Conservation (phyloP, 1,140 invertebrate genomes). For the Ptiloglossa arizonensis region DNA sequence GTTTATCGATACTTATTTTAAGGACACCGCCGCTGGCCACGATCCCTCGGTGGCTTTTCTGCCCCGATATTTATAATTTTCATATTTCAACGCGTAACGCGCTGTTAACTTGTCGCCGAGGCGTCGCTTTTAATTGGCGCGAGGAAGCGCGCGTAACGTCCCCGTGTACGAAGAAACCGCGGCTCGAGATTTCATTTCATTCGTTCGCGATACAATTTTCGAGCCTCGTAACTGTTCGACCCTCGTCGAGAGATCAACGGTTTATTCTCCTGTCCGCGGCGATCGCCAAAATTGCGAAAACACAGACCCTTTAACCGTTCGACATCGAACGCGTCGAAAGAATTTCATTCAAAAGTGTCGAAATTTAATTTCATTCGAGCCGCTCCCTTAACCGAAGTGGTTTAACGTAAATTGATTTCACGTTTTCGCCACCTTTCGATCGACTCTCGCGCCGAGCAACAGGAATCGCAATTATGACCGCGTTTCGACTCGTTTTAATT, state of each 20-base stretch:
- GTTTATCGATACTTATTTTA: conserved; percentile 68
- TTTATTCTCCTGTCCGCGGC: not conserved
- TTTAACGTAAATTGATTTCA: too few species aligned
- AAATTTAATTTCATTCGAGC: too few species aligned
- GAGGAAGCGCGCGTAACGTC: conserved; percentile 12
- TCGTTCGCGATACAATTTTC: not conserved
- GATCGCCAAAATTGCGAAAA: not conserved
- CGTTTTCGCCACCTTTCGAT: too few species aligned
- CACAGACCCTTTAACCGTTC: not conserved
- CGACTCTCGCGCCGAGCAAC: too few species aligned
- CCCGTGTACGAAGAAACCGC: not conserved
- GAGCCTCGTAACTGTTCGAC: too few species aligned
- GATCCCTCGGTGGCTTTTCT: conserved; percentile 3
- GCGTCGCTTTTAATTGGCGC: conserved; percentile 18
- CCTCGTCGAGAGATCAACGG: too few species aligned
- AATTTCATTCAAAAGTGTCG: too few species aligned
- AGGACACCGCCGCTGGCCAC: conserved; percentile 51
- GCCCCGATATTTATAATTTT: conserved; percentile 49
- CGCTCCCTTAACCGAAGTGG: too few species aligned
- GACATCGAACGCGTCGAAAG: too few species aligned
- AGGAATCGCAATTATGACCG: too few species aligned
- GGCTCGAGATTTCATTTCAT: not conserved
- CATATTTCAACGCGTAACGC: conserved; percentile 34
- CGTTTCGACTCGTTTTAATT: too few species aligned
- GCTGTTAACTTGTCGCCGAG: not conserved